Conservation (phyloP, 2,113 vertebrate species). For the Coryphaenoides rupestris region DNA sequence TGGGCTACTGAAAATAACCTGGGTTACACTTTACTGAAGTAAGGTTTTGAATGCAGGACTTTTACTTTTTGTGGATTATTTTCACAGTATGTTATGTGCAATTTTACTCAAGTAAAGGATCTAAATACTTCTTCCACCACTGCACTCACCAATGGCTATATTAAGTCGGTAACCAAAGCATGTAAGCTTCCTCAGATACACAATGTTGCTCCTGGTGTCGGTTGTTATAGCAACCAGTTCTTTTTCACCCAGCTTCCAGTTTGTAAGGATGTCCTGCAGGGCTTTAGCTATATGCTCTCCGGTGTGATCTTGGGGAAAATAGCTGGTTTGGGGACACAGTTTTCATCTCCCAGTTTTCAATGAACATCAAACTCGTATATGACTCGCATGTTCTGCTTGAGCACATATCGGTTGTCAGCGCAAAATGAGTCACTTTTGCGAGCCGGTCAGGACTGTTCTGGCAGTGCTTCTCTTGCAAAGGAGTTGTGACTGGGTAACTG, state of each 20-base stretch:
- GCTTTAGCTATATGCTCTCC: no score
- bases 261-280: no score
- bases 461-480: not conserved
- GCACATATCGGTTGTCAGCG: conserved; percentile 6
- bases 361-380: not conserved
- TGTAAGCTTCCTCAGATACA: conserved; percentile 26
- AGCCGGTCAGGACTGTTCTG: conserved; percentile 8
- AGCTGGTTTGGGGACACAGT: conserved; percentile 10
- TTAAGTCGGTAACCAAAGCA: conserved; percentile 34
- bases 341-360: conserved; percentile 1
- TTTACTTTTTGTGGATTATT: no score
- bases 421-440: conserved; percentile 1
- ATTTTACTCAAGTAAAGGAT: no score
- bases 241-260: conserved; percentile 9
- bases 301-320: conserved; percentile 15
- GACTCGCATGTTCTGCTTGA: not conserved
- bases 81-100: no score
- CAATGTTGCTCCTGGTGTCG: conserved; percentile 19
- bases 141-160: conserved; percentile 26
- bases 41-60: no score
- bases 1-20: no score
- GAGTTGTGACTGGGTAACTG: conserved; percentile 11
- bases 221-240: conserved; percentile 28
- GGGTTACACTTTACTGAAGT: no score
- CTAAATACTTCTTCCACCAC: no score